phyloP scores from a whole-genome alignment of 1,140 invertebrate species.

The Drosophila gunungcola region DNA sequence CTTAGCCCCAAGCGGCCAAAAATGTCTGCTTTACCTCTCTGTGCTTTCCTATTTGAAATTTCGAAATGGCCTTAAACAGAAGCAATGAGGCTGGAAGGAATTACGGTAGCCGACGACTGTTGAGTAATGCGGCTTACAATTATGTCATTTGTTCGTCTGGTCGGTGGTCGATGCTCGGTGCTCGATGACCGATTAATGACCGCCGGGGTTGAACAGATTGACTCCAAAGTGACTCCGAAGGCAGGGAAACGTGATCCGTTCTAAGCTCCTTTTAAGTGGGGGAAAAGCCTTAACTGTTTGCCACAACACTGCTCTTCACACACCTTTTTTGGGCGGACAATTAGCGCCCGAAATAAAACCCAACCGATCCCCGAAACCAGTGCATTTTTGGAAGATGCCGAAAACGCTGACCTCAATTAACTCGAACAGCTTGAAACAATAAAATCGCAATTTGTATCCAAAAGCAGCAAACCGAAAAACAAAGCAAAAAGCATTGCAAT shows the following conservation, averaged over 20 bases:
- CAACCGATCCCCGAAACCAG: conserved; percentile 32
- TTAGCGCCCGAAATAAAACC: conserved; percentile 34
- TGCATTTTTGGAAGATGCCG: conserved; percentile 66
- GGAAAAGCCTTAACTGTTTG: conserved; percentile 16
- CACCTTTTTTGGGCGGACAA: conserved; percentile 37
- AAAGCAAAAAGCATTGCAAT: conserved; percentile 18
- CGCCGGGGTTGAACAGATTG: conserved; percentile 26
- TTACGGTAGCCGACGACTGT: conserved; percentile 40
- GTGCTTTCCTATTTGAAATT: conserved; percentile 53
- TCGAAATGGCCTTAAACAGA: conserved; percentile 71
- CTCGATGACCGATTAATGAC: conserved; percentile 10
- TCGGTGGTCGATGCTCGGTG: background rate
- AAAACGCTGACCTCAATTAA: conserved; percentile 75
- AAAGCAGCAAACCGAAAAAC: conserved; percentile 36
- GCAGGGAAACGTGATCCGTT: background rate
- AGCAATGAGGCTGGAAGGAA: conserved; percentile 49
- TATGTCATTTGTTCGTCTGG: conserved; percentile 47
- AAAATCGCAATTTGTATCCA: conserved; percentile 74
- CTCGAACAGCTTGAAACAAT: conserved; percentile 57
- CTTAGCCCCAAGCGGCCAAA: conserved; percentile 61
- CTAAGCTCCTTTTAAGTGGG: conserved; percentile 8
- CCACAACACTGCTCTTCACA: conserved; percentile 39
- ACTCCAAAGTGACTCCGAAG: background rate
- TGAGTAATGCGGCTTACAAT: conserved; percentile 64
- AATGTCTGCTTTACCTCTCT: conserved; percentile 42